Base-by-base conservation (phyloP, 2,888 invertebrate genomes). In the Clitarchus hookeri region DNA sequence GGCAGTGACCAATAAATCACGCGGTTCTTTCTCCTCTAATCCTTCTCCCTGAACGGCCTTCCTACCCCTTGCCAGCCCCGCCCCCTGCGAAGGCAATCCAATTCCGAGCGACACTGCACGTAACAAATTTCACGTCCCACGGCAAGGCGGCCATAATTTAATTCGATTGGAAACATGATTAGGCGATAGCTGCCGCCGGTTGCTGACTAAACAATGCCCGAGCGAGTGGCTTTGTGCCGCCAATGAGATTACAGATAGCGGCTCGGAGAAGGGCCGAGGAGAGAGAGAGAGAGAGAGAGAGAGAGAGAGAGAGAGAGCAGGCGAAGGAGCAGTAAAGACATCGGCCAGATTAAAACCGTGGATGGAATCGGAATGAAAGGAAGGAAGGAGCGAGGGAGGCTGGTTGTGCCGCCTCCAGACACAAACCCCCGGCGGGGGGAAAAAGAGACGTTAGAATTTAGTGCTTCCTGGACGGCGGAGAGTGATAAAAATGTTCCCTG, bases 161-260 rank as follows among this genome's bases (percentile, higher is more conserved):
- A 82, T 82, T 82, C 82, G 82, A 82, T 82, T 36, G 27, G 82
- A n/a, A 82, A 82, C 82, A 82, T 82, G 82, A 82, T 82, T 82
- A 82, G 82, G 82, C 82, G 82, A 82, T 82, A 82, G 82, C 82
- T 82, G 82, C 26, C 82, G 82, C 82, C 36, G 36, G 36, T 82
- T 36, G 82, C 36, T 36, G 82, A 82, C 82, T 82, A 82, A 82
- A 82, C 82, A 82, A 82, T 82, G 44, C 82, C 65, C 13, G 44
- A 27, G 36, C 44, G 82, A 82, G 82, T n/a, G 44, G 82, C 82
- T 79, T 79, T 79, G 79, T 79, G 27, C 27, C 79, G 79, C 79
- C 79, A 79, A 79, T 79, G 26, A 79, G 79, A 79, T 79, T 79
- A 79, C 79, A 79, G 79, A 79, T 79, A 44, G 19, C 82, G 36